Evolutionary conservation across 2,113 vertebrate genomes (phyloP).

Genomic region (Tiliqua scincoides): DNA sequence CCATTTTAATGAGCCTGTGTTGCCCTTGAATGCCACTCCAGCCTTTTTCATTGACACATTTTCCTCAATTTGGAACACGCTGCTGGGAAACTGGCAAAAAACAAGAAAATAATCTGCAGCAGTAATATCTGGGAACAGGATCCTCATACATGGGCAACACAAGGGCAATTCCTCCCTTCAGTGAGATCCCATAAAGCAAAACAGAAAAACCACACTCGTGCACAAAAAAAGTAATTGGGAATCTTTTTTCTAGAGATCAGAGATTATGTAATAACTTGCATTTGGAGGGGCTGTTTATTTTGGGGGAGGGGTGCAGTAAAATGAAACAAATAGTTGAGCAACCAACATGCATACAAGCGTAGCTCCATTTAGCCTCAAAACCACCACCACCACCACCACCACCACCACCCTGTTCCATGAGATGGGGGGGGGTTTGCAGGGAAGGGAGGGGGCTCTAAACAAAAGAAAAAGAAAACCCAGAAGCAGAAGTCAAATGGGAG

Average conservation of each 20-base stretch:
- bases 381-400: no score
- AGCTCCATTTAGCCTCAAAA: neutral
- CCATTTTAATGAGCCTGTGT: constrained; percentile 30
- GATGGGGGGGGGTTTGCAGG: no score
- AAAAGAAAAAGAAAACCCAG: neutral
- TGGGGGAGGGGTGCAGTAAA: neutral
- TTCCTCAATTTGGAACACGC: constrained; percentile 41
- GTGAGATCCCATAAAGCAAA: neutral
- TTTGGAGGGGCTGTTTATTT: neutral
- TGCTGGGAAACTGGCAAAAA: constrained; percentile 37
- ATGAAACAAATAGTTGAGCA: neutral
- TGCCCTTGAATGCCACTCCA: constrained; percentile 36
- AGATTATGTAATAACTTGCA: neutral
- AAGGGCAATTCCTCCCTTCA: neutral
- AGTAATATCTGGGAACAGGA: constrained; percentile 23
- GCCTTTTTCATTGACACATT: constrained; percentile 30
- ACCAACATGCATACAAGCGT: neutral
- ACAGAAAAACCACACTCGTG: neutral
- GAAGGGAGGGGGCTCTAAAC: neutral
- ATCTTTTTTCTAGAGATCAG: neutral
- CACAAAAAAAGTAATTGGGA: neutral
- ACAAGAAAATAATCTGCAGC: constrained; percentile 21
- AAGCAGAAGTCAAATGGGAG: neutral
- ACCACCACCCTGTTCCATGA: no score
- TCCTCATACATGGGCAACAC: accelerated